Conservation (phyloP, 2,888 invertebrate species). For the Nymphalis c-album region DNA sequence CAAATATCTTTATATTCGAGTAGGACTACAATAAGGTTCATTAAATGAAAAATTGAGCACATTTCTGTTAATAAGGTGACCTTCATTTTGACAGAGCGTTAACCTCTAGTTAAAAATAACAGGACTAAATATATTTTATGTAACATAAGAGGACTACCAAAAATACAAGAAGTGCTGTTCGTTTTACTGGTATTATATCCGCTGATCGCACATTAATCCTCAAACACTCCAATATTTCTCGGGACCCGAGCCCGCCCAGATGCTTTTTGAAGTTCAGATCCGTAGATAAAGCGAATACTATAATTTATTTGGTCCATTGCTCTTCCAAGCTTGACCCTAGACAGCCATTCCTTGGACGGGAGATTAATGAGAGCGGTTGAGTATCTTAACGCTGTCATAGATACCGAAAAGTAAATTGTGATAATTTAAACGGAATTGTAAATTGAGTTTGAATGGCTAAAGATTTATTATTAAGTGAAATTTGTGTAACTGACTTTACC, state of each 20-base stretch:
- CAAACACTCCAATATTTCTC: slow-evolving; percentile 47
- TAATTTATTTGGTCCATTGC: slow-evolving; percentile 40
- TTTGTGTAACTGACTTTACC: too few relatives aligned
- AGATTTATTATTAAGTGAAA: too few relatives aligned
- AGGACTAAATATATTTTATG: background rate
- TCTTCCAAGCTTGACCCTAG: slow-evolving; percentile 39
- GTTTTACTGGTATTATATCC: slow-evolving; percentile 39
- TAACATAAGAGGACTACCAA: background rate
- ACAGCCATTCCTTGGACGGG: slow-evolving; percentile 31
- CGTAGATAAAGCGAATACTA: slow-evolving; percentile 35
- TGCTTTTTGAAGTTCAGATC: slow-evolving; percentile 39
- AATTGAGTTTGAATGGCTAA: too few relatives aligned
- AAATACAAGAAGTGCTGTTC: background rate
- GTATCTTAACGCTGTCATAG: slow-evolving; percentile 16
- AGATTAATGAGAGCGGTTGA: slow-evolving; percentile 36
- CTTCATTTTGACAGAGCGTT: too few relatives aligned
- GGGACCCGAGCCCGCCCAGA: slow-evolving; percentile 34
- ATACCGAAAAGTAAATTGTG: background rate
- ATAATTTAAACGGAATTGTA: background rate
- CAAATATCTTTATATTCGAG: background rate
- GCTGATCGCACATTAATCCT: slow-evolving; percentile 45
- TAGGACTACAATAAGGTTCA: background rate
- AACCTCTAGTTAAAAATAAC: background rate
- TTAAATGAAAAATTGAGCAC: background rate
- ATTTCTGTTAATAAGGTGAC: too few relatives aligned